Conservation (phyloP, 2,113 vertebrate genomes). For the Chloropsis cyanopogon region DNA sequence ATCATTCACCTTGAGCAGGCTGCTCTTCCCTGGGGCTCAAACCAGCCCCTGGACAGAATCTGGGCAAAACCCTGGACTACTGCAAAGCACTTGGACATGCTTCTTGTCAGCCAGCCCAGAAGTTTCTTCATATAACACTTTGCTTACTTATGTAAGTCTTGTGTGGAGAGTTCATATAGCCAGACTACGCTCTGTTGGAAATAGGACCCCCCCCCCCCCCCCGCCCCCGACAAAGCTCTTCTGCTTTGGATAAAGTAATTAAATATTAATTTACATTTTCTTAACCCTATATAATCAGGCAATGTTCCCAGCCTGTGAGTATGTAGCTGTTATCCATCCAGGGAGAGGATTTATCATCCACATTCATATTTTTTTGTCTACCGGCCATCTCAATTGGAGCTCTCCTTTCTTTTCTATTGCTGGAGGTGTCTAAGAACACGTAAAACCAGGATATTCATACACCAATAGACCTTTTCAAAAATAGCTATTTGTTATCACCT, state of each 20-base stretch:
- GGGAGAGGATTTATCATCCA: background rate
- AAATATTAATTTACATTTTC: background rate
- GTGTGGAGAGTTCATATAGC: background rate
- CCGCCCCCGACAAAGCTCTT: background rate
- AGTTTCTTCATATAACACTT: background rate
- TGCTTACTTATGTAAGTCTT: background rate
- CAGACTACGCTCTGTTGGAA: background rate
- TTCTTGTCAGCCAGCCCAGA: background rate
- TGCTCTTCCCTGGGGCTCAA: background rate
- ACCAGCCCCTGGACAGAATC: background rate
- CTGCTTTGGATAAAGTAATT: background rate
- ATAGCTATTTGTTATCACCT: background rate
- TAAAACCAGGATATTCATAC: background rate
- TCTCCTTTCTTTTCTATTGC: background rate
- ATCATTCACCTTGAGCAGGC: background rate
- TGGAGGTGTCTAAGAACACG: background rate
- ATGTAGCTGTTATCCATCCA: background rate
- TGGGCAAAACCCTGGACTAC: background rate
- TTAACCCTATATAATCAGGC: background rate
- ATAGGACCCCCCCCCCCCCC: background rate
- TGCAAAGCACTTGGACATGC: background rate
- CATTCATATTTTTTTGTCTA: fast-evolving
- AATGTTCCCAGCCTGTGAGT: background rate
- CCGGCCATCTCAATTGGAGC: background rate
- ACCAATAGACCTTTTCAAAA: background rate